Percentiles rank a stretch among this genome's conserved stretches.
Conservation (phyloP, 2,797 vertebrate genomes). For the Pelochelys cantorii region DNA sequence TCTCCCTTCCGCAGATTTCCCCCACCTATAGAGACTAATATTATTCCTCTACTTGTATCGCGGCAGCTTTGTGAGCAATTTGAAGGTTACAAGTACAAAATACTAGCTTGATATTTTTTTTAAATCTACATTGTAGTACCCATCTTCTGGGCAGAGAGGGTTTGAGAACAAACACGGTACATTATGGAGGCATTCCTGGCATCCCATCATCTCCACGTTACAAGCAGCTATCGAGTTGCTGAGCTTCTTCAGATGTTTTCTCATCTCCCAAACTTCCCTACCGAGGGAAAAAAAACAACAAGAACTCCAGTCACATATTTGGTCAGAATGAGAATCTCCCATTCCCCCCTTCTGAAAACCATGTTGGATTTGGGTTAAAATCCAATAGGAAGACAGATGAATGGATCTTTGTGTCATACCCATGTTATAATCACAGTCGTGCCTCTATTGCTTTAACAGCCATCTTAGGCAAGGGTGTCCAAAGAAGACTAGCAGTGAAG, state of each 20-base stretch:
- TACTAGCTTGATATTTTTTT: not conserved
- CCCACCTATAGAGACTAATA: not conserved
- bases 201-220: constrained; percentile 82
- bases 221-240: constrained; percentile 81
- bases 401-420: not conserved
- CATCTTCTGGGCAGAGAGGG: not conserved
- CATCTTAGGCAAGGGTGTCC: not conserved
- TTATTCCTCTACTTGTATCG: not conserved
- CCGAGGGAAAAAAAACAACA: not conserved
- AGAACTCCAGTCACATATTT: accelerated
- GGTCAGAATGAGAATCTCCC: accelerated
- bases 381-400: not conserved
- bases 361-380: not conserved
- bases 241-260: constrained; percentile 85
- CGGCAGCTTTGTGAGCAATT: not conserved
- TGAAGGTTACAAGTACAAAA: not conserved
- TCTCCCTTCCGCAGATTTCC: not conserved
- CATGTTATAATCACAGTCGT: not conserved
- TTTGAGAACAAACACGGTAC: constrained; percentile 60
- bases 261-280: constrained; percentile 86
- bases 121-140: not conserved
- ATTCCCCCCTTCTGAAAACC: not conserved
- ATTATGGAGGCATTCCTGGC: constrained; percentile 84
- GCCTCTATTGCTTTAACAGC: not conserved
- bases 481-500: not conserved